Base-by-base conservation (phyloP, 2,888 invertebrate genomes). In the Aethes cnicana region DNA sequence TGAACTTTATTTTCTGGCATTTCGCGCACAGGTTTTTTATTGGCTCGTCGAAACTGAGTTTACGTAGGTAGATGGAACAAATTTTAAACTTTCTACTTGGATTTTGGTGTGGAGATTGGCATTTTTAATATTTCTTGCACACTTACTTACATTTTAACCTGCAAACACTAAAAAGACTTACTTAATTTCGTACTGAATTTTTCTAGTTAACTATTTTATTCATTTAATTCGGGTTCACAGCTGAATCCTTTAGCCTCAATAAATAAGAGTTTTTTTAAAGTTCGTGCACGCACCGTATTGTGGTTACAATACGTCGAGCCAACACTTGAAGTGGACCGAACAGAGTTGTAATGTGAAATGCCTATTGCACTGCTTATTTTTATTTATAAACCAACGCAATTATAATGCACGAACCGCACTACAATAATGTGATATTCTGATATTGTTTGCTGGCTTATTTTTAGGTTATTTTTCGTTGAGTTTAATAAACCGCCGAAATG, bases 331-430 rank as follows among this genome's bases (percentile, higher is more conserved):
- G 48, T 21, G 33, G 42, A 35, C 41, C 26, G 30, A 30, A 17
- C 50, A 41, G 36, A 50, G 28, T 30, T 52, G 52, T 70, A 57
- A 69, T 71, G 62, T 65, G 62, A 71, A 68, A 66, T 72, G 78
- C 77, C 73, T 82, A 79, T 76, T 81, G 87, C 88, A 88, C 87
- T 82, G 88, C 88, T 86, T 88, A 72, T 75, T n/a, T n/a, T n/a
- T n/a, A n/a, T n/a, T n/a, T 79, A 78, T 77, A 78, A 73, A 76
- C 78, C 73, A 77, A 78, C 77, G 74, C 73, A 65, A 73, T 65
- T 61, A 68, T 59, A 59, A 64, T 83, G 88, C 88, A 89, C 87
- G 87, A 63, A 76, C 68, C 80, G 87, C 87, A 84, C 74, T 55
- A 55, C 60, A 68, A 72, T 71, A 70, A 54, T 77, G 71, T 78